Base-by-base conservation (phyloP, 2,888 invertebrate genomes). In the Drosophila leonis region DNA sequence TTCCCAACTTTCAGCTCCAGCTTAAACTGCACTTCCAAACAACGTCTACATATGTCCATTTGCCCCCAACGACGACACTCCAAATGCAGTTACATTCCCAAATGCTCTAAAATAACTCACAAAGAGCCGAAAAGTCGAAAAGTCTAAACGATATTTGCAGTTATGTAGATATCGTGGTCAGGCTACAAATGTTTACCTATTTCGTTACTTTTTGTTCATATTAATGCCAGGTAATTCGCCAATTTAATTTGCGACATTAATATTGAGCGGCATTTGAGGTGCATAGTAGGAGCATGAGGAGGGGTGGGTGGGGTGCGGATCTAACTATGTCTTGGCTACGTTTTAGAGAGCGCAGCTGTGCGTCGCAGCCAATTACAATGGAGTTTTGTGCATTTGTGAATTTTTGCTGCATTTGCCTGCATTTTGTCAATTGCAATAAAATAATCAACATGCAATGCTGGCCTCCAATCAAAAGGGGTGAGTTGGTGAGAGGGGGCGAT, bases 361-460 rank as follows among this genome's bases (percentile, higher is more conserved):
- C 79, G 81, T 81, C 39, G 67, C 41, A 49, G 54, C 67, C 80
- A 82, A 88, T 88, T 88, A 88, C 86, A 86, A 82, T 82, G 73
- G 72, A 71, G 61, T 75, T 75, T 80, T 74, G 63, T 18, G n/a
- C 52, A 52, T 76, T 66, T 75, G 65, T 52, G 35, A 62, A 74
- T 67, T 70, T 68, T 65, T 66, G 61, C 67, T 54, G 49, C 61
- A 67, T 67, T 75, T 72, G 67, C 72, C 46, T 42, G 73, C 72
- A 75, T 85, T 88, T 87, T 88, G 87, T 83, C 87, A 88, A 88
- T 88, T 82, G 86, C 86, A 88, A 90, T 90, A 90, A 90, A 87
- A 90, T 87, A 90, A 88, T 90, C 87, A 90, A 85, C 90, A 82
- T 87, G 84, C 81, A 87, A 72, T 73, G 65, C 62, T 44, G 72